phyloP scores from a whole-genome alignment of 2,113 vertebrate species.

The Orthonyx spaldingii region DNA sequence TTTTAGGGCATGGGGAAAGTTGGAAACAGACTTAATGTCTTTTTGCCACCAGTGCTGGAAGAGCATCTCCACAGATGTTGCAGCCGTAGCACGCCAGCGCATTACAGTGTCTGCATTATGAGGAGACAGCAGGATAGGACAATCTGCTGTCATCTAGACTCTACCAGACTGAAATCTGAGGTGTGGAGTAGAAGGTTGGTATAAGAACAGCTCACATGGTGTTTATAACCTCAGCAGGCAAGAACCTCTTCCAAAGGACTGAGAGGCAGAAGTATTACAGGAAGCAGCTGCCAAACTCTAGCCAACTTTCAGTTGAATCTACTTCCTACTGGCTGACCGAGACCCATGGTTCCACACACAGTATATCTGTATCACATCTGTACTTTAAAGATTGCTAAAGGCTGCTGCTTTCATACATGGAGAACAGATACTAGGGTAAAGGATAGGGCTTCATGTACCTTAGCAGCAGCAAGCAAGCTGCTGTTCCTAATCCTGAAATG shows the following conservation, averaged over 20 bases:
- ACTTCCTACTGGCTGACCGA: background rate
- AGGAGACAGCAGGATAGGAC: background rate
- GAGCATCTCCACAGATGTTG: background rate
- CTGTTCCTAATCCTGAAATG: background rate
- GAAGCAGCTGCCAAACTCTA: background rate
- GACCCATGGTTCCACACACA: background rate
- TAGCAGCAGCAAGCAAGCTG: background rate
- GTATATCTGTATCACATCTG: background rate
- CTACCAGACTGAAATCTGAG: background rate
- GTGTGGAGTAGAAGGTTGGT: background rate
- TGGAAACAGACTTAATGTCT: background rate
- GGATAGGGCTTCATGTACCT: background rate
- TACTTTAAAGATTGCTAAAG: background rate
- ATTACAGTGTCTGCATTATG: background rate
- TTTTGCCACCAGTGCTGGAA: background rate
- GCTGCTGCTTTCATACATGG: background rate
- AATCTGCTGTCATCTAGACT: background rate
- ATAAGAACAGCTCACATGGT: background rate
- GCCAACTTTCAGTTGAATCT: background rate
- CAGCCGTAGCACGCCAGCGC: accelerated
- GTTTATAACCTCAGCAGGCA: background rate
- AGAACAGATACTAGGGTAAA: background rate
- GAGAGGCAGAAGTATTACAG: background rate
- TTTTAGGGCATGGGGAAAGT: background rate
- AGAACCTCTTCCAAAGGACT: background rate